These are phyloP conservation scores for Ptilodon capucinus DNA, from an alignment of 2,888 invertebrate species.

Conservation along the genomic window DNA sequence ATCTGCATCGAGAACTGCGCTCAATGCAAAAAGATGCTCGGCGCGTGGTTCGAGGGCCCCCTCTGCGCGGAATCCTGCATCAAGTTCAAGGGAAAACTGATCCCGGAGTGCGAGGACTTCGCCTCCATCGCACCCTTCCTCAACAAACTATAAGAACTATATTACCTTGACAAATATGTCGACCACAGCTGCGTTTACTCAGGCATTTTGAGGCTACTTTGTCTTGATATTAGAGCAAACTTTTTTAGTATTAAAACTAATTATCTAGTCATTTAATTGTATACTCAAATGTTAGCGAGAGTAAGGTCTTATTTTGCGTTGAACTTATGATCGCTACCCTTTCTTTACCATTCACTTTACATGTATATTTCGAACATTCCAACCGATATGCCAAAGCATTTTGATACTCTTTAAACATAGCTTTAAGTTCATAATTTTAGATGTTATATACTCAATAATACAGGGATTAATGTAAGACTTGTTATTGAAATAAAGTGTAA, in stretches of 20 bases:
- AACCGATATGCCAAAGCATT: constrained; percentile 57
- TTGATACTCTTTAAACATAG: constrained; percentile 45
- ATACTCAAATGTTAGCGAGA: neutral
- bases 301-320: neutral
- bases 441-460: constrained; percentile 27
- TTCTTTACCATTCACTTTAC: no score
- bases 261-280: neutral
- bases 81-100: constrained; percentile 90
- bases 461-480: constrained; percentile 52
- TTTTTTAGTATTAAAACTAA: neutral
- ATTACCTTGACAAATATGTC: neutral
- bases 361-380: constrained; percentile 17
- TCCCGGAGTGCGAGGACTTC: constrained; percentile 93
- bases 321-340: no score
- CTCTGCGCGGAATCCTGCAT: constrained; percentile 93
- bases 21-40: constrained; percentile 94
- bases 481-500: constrained; percentile 29
- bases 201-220: neutral
- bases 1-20: constrained; percentile 93
- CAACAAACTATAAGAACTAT: constrained; percentile 59
- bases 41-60: constrained; percentile 92
- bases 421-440: constrained; percentile 33
- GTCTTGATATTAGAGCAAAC: neutral
- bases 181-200: neutral
- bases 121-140: constrained; percentile 91